These are phyloP conservation scores for Pseudococcus longispinus DNA, from an alignment of 2,888 invertebrate species.

Conservation along the genomic window DNA sequence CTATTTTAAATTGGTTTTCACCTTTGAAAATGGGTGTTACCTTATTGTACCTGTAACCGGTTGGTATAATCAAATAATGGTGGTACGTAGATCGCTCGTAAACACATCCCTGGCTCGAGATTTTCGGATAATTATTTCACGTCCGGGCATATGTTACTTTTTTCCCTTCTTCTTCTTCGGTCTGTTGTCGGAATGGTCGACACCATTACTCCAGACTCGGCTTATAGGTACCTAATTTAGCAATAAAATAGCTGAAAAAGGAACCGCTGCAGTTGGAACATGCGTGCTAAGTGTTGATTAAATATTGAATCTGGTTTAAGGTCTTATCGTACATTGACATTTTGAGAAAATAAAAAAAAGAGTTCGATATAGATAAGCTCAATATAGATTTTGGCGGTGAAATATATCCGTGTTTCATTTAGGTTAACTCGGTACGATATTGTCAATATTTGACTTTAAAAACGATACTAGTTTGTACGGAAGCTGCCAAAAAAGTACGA, in stretches of 20 bases:
- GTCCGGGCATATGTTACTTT: constrained; percentile 26
- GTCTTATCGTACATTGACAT: constrained; percentile 11
- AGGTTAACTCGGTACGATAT: not conserved
- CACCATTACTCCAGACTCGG: not conserved
- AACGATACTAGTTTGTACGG: not conserved
- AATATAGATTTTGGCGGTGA: not conserved
- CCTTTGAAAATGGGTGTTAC: constrained; percentile 32
- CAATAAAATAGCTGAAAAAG: constrained; percentile 11
- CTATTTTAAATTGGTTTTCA: constrained; percentile 28
- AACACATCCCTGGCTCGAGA: not conserved
- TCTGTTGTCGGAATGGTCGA: not conserved
- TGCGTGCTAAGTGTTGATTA: not conserved
- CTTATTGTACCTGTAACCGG: constrained; percentile 32
- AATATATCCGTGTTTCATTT: not conserved
- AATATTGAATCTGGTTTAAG: not conserved
- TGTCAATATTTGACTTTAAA: constrained; percentile 2
- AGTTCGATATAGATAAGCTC: not conserved
- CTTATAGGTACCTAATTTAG: not conserved
- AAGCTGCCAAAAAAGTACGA: not conserved
- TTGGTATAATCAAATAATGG: constrained; percentile 26
- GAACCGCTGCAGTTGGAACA: not conserved
- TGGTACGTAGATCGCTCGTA: constrained; percentile 12
- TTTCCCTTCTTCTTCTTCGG: no score
- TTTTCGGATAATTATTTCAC: constrained; percentile 34
- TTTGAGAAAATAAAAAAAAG: not conserved